Evolutionary conservation across 1,140 invertebrate genomes (phyloP).

Genomic region (Pectinophora gossypiella): DNA sequence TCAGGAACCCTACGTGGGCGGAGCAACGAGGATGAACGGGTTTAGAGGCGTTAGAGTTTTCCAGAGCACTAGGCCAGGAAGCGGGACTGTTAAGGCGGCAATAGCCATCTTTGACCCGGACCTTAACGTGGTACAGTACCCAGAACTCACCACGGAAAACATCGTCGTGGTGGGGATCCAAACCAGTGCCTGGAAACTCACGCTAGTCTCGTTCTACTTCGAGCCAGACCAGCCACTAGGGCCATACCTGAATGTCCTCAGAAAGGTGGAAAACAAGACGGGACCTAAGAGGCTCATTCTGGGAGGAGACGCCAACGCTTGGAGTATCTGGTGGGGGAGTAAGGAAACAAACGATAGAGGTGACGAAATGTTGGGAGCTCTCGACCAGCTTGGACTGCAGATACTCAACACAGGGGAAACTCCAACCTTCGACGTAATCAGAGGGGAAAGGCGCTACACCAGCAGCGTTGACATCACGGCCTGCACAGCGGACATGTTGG

Average conservation of each 20-base stretch:
- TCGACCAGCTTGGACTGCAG: constrained; percentile 3
- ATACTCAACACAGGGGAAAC: constrained; percentile 4
- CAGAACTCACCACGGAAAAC: constrained; percentile 6
- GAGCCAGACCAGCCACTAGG: constrained; percentile 7
- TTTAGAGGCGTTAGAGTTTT: constrained; percentile 5
- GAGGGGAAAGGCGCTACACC: background rate
- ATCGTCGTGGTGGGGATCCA: background rate
- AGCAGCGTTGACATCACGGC: constrained; percentile 1
- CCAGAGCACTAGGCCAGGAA: background rate
- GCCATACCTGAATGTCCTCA: constrained; percentile 7
- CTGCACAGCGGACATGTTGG: background rate
- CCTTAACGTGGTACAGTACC: constrained; percentile 3
- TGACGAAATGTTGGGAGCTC: background rate
- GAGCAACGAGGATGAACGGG: background rate
- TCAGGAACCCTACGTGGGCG: constrained; percentile 15
- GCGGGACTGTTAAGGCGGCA: constrained; percentile 9
- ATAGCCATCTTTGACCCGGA: constrained; percentile 11
- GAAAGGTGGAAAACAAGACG: background rate
- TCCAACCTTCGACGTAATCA: background rate
- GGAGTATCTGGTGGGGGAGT: constrained; percentile 7
- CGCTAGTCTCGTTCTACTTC: constrained; percentile 5
- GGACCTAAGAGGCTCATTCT: background rate
- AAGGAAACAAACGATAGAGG: constrained; percentile 3
- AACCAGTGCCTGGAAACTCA: background rate
- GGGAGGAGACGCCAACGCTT: constrained; percentile 10